Base-by-base conservation (phyloP, 2,797 vertebrate genomes). In the Parauchenoglanis ngamensis region DNA sequence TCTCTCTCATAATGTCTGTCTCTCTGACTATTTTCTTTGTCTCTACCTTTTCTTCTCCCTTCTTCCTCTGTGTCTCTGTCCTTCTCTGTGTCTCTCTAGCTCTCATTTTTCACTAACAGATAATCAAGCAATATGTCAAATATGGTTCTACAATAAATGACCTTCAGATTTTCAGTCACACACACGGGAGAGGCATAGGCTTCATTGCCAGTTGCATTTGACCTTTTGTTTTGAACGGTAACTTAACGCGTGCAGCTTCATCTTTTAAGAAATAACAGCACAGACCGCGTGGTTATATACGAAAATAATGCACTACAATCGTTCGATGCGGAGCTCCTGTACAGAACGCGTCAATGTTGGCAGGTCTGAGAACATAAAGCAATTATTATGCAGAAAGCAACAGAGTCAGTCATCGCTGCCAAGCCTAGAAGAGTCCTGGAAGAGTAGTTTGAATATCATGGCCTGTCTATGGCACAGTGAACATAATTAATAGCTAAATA, bases 401-500 rank as follows among this genome's bases (percentile, higher is more conserved):
- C 4, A 21, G n/a, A 49, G 40, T 49, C 46, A 49, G 35, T 46
- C 12, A 46, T 28, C 40, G 80, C 63, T 83, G 80, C 61, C 61
- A 67, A 67, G 23, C 12, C 17, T 68, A 31, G 2, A 52, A 31
- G 25, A 80, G 77, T 80, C n/a, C 4, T 67, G 46, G 61, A 31
- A 21, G 80, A 83, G 80, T 31, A 31, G 46, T 21, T 3, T 23
- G 80, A 63, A 67, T 31, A 65, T 83, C 15, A 82, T 10, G 40
- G 3, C 25, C 61, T 67, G 80, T 82, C 61, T 83, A 52, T 52
- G 61, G 44, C 61, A 83, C 80, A 83, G n/a, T 67, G 63, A 83
- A 28, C 25, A 13, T 83, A 82, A 80, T 49, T 82, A 31, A 83
- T 83, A 67, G 61, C 25, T 67, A 31, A 83, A 82, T 83, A 83